These are phyloP conservation scores for Mystacides longicornis DNA, from an alignment of 2,888 invertebrate species.

Conservation along the genomic window DNA sequence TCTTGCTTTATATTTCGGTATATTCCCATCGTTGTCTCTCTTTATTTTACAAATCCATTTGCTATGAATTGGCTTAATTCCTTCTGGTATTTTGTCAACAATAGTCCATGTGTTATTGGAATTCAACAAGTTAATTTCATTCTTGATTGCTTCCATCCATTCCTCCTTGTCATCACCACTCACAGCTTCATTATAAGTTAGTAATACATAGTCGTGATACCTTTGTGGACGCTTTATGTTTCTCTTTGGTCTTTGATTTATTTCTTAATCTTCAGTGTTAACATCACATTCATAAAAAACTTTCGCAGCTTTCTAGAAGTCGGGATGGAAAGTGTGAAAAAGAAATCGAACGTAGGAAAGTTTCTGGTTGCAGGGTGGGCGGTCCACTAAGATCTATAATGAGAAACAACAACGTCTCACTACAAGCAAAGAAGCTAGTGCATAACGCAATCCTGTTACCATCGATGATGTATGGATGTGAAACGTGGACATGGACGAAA, in stretches of 20 bases:
- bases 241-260: not conserved
- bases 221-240: not conserved
- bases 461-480: no score
- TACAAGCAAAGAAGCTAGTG: no score
- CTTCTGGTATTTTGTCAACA: not conserved
- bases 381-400: no score
- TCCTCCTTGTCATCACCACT: not conserved
- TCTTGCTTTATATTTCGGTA: not conserved
- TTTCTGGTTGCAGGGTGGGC: no score
- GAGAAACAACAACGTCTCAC: no score
- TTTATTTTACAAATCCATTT: not conserved
- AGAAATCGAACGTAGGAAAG: no score
- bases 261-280: not conserved
- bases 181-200: not conserved
- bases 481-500: no score
- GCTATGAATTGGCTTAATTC: not conserved
- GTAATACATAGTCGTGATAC: not conserved
- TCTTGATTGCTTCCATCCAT: not conserved
- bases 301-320: not conserved
- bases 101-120: not conserved
- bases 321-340: no score
- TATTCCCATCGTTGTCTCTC: not conserved
- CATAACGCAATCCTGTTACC: no score
- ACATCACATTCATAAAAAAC: not conserved
- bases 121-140: not conserved